Evolutionary conservation across 92 coral and sea anemone genomes (phyloP).

Genomic region (Plumapathes pennacea): DNA sequence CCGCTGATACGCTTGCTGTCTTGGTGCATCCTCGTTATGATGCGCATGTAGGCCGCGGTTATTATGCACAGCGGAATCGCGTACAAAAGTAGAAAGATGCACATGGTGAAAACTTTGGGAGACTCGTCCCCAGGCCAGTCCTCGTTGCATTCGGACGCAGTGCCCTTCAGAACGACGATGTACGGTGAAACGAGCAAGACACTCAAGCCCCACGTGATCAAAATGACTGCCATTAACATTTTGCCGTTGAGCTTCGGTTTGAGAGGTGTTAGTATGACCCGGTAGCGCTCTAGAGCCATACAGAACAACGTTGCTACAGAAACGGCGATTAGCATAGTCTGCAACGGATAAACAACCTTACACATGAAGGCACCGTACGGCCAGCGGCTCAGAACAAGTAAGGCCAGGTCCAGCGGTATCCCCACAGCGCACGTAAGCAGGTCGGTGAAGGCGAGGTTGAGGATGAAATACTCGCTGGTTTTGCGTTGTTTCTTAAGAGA

Average conservation of each 20-base stretch:
- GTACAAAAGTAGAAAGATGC: conserved; percentile 58
- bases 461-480: conserved; percentile 53
- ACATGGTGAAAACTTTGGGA: conserved; percentile 50
- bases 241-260: conserved; percentile 29
- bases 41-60: conserved; percentile 41
- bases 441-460: conserved; percentile 61
- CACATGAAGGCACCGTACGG: conserved; percentile 60
- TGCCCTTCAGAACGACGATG: conserved; percentile 21
- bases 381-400: conserved; percentile 29
- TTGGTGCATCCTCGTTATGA: conserved; percentile 37
- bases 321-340: conserved; percentile 51
- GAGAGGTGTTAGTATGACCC: conserved; percentile 59
- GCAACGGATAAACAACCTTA: conserved; percentile 56
- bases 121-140: conserved; percentile 38
- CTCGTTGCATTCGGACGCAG: conserved; percentile 37
- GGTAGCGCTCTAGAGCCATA: conserved; percentile 60
- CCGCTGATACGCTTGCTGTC: conserved; percentile 16
- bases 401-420: conserved; percentile 57
- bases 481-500: conserved; percentile 13
- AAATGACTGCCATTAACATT: conserved; percentile 9
- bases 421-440: conserved; percentile 46
- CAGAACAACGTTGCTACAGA: conserved; percentile 47
- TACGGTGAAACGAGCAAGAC: conserved; percentile 37
- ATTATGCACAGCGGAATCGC: conserved; percentile 61
- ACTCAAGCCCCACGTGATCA: conserved; percentile 42